Evolutionary conservation across 1,140 invertebrate genomes (phyloP), one percentile per base, ranked within the genome.

Genomic region (Bombus sylvicola): DNA sequence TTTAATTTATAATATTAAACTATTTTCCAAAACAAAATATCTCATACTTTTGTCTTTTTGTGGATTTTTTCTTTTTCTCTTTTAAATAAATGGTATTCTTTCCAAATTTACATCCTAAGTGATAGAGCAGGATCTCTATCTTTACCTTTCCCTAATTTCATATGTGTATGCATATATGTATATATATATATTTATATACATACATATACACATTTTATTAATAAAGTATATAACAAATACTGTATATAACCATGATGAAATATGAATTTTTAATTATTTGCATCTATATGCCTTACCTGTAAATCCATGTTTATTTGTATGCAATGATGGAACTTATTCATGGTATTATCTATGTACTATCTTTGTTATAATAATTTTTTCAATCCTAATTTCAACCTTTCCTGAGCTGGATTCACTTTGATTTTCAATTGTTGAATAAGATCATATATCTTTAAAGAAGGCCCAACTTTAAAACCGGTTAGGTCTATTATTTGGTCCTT

Each of bases 391-490:
- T 95, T 96, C 88, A 96, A 95, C 93, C 97, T 96, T 94, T 96
- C 96, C 92, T 97, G 97, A 83, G 97, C 96, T 82, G 97, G 97
- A 94, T 97, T 97, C 75, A 98, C 96, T 96, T 97, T 97, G 92
- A 97, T 97, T 95, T 98, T 98, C 28, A 98, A 95, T 91, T 98
- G 98, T 92, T 98, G 97, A 90, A 99, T 98, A 68, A 99, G 96
- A 95, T 99, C 98, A 92, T 97, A 98, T 93, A 99, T 99, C 96
- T 99, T 99, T 41, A 99, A 93, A 10, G 98, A 98, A 13, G 98
- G 98, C 9, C 98, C 98, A 81, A 99, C 98, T 96, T 99, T 99
- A 96, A 98, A 98, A 87, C 98, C 97, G 25, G 98, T 97, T 53
- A 98, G 96, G 92, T 97, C 97, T 88, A 99, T 97, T 79, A 99